A percentile compares a stretch with the other conserved stretches of the same genome.
phyloP scores from a whole-genome alignment of 2,888 invertebrate species.

The Ormia ochracea region DNA sequence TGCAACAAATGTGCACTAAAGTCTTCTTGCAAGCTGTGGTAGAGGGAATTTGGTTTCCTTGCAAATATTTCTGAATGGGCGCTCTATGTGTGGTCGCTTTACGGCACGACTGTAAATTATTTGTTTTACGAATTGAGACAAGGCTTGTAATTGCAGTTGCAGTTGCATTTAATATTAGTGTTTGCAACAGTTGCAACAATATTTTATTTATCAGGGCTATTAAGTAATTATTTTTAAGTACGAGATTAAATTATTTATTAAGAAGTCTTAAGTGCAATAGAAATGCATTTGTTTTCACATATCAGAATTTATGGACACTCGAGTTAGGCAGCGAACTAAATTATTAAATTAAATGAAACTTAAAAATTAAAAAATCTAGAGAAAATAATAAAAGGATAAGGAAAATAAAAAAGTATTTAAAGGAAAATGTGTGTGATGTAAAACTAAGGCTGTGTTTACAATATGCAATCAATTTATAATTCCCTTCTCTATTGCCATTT shows the following conservation, averaged over 20 bases:
- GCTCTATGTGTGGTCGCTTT: background rate
- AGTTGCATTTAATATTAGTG: background rate
- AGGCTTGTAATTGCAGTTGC: background rate
- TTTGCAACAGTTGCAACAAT: background rate
- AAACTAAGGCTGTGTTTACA: too few species aligned
- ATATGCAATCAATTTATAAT: too few species aligned
- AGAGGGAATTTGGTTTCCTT: background rate
- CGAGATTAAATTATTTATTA: constrained; percentile 1
- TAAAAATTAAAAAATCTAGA: too few species aligned
- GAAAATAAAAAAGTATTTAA: too few species aligned
- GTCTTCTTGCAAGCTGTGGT: background rate
- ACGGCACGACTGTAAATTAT: constrained; percentile 25
- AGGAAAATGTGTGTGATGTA: too few species aligned
- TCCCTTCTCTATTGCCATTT: too few species aligned
- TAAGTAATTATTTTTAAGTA: constrained; percentile 3
- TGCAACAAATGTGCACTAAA: background rate
- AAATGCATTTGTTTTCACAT: too few species aligned
- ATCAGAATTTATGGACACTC: too few species aligned
- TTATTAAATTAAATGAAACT: too few species aligned
- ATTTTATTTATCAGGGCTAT: background rate
- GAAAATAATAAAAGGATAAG: too few species aligned
- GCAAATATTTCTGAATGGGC: background rate
- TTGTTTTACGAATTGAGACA: background rate
- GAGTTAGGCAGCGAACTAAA: too few species aligned
- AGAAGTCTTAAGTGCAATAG: background rate